phyloP scores from a whole-genome alignment of 2,113 vertebrate genomes.

The Sander vitreus region DNA sequence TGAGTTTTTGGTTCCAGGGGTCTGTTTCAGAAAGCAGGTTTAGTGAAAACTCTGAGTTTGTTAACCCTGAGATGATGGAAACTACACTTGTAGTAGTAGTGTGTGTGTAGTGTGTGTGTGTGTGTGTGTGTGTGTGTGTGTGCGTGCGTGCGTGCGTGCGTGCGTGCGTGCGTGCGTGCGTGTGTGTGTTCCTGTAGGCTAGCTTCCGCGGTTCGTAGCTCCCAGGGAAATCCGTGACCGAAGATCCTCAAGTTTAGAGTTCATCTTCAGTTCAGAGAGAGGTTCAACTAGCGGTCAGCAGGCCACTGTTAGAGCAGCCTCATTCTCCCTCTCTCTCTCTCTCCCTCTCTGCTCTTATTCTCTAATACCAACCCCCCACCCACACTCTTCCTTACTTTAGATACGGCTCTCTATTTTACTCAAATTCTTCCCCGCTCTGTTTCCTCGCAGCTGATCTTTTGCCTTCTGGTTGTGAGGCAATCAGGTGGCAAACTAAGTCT shows the following conservation, averaged over 20 bases:
- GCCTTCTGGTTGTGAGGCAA: slow-evolving; percentile 36
- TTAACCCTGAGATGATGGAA: too few relatives aligned
- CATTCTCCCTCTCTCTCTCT: slow-evolving; percentile 39
- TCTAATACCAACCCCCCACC: slow-evolving; percentile 52
- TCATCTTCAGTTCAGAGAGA: slow-evolving; percentile 85
- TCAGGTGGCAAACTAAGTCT: slow-evolving; percentile 43
- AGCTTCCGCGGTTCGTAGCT: slow-evolving; percentile 72
- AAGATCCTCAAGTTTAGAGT: slow-evolving; percentile 84
- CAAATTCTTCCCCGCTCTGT: slow-evolving; percentile 19
- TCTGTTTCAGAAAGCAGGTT: too few relatives aligned
- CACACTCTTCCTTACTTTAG: slow-evolving; percentile 43
- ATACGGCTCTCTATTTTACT: slow-evolving; percentile 53
- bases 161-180: too few relatives aligned
- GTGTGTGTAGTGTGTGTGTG: too few relatives aligned
- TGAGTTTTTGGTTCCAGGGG: too few relatives aligned
- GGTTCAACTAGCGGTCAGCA: slow-evolving; percentile 85
- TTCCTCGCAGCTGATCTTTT: slow-evolving; percentile 59
- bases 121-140: background rate
- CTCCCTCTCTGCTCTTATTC: slow-evolving; percentile 40
- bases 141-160: slow-evolving; percentile 19
- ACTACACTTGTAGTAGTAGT: too few relatives aligned
- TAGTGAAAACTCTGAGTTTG: too few relatives aligned
- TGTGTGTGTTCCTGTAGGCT: slow-evolving; percentile 60
- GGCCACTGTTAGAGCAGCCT: slow-evolving; percentile 69
- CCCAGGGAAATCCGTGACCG: slow-evolving; percentile 82